Evolutionary conservation across 2,797 vertebrate species (phyloP).

Genomic region (Microtus agrestis): DNA sequence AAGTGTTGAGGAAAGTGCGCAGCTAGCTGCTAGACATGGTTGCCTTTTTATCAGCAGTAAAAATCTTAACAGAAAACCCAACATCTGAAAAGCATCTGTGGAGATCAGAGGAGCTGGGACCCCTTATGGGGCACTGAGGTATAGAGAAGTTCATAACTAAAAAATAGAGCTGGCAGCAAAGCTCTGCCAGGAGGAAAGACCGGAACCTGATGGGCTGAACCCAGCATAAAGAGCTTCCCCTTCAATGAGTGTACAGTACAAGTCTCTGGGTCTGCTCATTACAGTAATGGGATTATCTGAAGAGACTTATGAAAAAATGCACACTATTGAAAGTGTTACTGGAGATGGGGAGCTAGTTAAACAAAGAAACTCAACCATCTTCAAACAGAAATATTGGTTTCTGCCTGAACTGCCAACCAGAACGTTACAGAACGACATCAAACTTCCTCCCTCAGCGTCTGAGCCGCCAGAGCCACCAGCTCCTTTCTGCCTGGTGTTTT

Average conservation of each 20-base stretch:
- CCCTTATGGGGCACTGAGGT: neutral
- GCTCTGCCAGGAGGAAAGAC: neutral
- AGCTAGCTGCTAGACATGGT: neutral
- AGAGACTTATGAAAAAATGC: neutral
- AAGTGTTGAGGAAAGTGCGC: neutral
- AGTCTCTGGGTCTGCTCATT: neutral
- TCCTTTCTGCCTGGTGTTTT: neutral
- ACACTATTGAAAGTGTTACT: neutral
- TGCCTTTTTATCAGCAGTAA: neutral
- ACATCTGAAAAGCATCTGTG: slow-evolving; percentile 40
- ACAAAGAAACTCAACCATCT: neutral
- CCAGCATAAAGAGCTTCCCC: neutral
- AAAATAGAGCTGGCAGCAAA: neutral
- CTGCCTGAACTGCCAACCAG: neutral
- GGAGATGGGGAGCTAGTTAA: neutral
- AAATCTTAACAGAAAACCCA: neutral
- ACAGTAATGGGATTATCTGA: neutral
- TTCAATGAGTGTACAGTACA: neutral
- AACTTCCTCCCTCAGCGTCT: neutral
- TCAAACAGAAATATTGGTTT: slow-evolving; percentile 44
- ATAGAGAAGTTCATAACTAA: neutral
- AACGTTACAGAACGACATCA: neutral
- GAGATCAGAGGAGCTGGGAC: neutral
- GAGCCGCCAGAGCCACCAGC: neutral
- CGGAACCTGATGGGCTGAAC: neutral